Conservation (phyloP, 2,888 invertebrate species). For the Chaetoderma sp. region DNA sequence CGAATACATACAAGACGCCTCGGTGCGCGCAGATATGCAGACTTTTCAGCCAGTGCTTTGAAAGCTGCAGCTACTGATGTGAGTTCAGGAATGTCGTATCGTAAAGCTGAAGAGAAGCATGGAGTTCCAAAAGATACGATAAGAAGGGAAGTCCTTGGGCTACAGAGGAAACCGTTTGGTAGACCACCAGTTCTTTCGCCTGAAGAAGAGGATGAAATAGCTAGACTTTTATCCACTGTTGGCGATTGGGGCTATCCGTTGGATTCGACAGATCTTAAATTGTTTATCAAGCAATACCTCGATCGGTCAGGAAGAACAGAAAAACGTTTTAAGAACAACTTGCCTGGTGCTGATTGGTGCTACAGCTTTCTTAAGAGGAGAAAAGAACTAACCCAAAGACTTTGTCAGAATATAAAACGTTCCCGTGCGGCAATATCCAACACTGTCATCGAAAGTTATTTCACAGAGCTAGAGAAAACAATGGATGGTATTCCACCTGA, state of each 20-base stretch:
- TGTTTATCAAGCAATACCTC: slow-evolving; percentile 45
- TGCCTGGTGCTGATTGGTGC: slow-evolving; percentile 33
- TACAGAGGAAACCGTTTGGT: no score
- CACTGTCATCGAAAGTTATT: neutral
- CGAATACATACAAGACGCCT: no score
- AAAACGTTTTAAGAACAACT: slow-evolving; percentile 37
- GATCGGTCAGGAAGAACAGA: slow-evolving; percentile 34
- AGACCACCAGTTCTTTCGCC: no score
- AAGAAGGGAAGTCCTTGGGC: no score
- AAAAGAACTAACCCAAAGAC: slow-evolving; percentile 12
- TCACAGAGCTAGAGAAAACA: neutral
- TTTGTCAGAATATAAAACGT: slow-evolving; percentile 13
- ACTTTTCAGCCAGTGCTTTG: no score
- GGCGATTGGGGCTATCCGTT: neutral
- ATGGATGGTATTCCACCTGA: slow-evolving; percentile 16
- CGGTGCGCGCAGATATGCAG: no score
- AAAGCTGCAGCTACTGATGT: neutral
- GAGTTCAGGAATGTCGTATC: neutral
- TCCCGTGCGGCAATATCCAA: neutral
- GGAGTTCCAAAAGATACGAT: neutral
- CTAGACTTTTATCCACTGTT: no score
- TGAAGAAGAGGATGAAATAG: no score
- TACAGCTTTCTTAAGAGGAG: slow-evolving; percentile 11
- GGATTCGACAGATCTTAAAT: slow-evolving; percentile 25
- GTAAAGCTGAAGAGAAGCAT: neutral